Base-by-base conservation (phyloP, 2,797 vertebrate genomes). In the Amblyopsis hoosieri region DNA sequence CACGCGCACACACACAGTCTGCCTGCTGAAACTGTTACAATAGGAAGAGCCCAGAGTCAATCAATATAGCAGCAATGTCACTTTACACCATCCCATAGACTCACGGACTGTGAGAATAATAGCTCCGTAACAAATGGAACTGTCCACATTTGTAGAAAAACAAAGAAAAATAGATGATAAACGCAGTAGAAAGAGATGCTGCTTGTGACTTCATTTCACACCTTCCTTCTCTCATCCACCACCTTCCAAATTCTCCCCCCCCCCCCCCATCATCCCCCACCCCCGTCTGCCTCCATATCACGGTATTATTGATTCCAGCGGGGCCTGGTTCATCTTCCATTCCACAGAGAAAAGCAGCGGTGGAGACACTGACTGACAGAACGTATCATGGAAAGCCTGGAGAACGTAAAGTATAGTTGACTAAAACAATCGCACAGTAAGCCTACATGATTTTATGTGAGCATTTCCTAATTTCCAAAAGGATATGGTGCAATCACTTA, bases 301-400 rank as follows among this genome's bases (percentile, higher is more conserved):
- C 73, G 83, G 72, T 77, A 74, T 84, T 89, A 90, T 89, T 84
- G 87, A 89, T 89, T 82, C 64, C 55, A 54, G 62, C 53, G 72
- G 62, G 64, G 61, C 75, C 65, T 42, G 50, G 66, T 74, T 89
- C 83, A 54, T 78, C 53, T 82, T 85, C 61, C 79, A 64, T 74
- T 76, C 85, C 82, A 69, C 11, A 46, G 75, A 81, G 72, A 81
- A 71, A 57, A 74, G 82, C 75, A 72, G 60, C 8, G 33, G 33
- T 78, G 15, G 5, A 12, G 46, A 48, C 59, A 66, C 51, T 23
- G 23, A 66, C 33, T 73, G 81, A 71, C 31, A 63, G 48, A 70
- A 67, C 57, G 57, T 73, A 62, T 14, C 23, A 23, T 23, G 23
- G 23, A 37, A 46, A 72, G 64, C 37, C 56, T 23, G 61, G 69